Evolutionary conservation across 2,113 vertebrate genomes (phyloP).

Genomic region (Forbesichthys papilliferus): DNA sequence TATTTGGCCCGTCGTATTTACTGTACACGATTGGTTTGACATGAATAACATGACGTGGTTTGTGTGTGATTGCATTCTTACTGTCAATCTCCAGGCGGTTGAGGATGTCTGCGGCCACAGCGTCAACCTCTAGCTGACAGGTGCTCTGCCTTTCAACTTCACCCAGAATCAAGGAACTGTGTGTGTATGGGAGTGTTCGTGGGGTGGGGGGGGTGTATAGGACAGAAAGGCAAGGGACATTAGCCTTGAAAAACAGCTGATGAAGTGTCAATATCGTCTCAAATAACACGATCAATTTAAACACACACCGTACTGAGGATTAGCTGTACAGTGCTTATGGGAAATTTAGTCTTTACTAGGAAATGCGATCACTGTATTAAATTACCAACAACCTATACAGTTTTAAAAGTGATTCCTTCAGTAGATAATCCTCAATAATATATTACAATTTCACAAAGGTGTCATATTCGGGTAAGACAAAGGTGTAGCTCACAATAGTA

Average conservation of each 20-base stretch:
- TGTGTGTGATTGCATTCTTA: conserved; percentile 57
- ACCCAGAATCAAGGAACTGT: conserved; percentile 88
- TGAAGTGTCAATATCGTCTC: neutral
- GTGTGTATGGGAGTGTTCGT: conserved; percentile 2
- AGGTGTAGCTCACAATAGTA: no score
- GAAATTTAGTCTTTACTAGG: no score
- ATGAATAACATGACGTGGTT: neutral
- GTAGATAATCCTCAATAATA: no score
- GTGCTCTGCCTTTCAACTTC: conserved; percentile 89
- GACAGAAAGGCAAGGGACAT: neutral
- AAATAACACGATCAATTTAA: neutral
- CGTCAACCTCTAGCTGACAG: conserved; percentile 98
- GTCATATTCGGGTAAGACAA: no score
- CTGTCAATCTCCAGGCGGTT: conserved; percentile 95
- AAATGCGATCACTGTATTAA: no score
- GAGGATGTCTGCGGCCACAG: conserved; percentile 92
- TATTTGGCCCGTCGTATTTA: no score
- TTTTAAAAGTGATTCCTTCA: no score
- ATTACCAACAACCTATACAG: no score
- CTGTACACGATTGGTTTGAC: neutral
- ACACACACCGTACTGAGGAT: no score
- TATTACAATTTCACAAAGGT: no score
- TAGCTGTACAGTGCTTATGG: no score
- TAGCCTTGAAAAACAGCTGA: neutral
- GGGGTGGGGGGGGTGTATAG: neutral